Percentiles rank a stretch among this genome's conserved stretches.
Conservation (phyloP, 2,113 vertebrate species). For the Ctenomys sociabilis region DNA sequence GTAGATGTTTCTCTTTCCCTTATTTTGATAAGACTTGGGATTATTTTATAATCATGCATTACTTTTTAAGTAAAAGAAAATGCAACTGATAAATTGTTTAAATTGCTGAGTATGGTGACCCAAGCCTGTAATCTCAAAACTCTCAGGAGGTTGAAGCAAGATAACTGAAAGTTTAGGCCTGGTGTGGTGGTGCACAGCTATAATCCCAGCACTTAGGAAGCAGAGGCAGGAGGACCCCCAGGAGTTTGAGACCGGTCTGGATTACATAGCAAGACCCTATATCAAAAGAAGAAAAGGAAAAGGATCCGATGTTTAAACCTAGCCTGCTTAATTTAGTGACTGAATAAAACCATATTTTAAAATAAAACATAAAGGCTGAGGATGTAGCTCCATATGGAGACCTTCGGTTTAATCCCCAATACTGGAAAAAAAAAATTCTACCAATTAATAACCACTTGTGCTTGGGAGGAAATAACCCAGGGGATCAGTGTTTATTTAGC, state of each 20-base stretch:
- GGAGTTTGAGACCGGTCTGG: not conserved
- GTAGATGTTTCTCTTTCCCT: not conserved
- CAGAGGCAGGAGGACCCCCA: not conserved
- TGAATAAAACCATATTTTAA: not conserved
- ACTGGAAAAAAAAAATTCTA: not conserved
- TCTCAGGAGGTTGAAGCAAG: not conserved
- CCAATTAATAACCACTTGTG: not conserved
- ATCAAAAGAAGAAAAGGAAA: not conserved
- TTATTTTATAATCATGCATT: not conserved
- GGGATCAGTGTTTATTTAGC: not conserved
- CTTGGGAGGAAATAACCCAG: not conserved
- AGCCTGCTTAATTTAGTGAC: not conserved
- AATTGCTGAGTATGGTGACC: not conserved
- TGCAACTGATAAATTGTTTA: not conserved
- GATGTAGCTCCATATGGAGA: not conserved
- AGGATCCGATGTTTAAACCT: not conserved
- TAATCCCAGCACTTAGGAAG: not conserved
- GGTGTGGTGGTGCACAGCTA: not conserved
- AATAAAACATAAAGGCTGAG: not conserved
- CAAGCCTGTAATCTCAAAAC: not conserved
- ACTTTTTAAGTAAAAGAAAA: slow-evolving; percentile 9
- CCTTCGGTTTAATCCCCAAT: not conserved
- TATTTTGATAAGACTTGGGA: not conserved
- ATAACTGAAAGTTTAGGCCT: not conserved
- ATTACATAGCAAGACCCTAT: not conserved